Conservation (phyloP, 92 coral and sea anemone species). For the Siderastrea siderea region DNA sequence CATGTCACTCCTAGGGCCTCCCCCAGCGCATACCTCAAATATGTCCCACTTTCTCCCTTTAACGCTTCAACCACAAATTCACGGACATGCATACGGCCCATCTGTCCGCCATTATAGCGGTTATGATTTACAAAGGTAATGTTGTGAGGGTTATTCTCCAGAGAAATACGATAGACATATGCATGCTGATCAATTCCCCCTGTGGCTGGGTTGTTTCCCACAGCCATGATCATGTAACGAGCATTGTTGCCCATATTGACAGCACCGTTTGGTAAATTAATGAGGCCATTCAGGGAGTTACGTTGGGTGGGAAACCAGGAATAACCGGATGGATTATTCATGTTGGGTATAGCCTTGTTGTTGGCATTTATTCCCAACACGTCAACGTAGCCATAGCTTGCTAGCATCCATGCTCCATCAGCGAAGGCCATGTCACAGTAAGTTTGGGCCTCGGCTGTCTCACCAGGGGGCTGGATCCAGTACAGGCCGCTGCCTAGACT, state of each 20-base stretch:
- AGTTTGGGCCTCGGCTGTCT: constrained; percentile 72
- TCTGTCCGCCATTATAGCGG: constrained; percentile 11
- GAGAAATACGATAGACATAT: no score
- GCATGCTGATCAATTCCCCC: no score
- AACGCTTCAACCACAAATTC: constrained; percentile 82
- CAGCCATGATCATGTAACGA: not conserved
- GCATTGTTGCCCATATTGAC: constrained; percentile 89
- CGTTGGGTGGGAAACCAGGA: constrained; percentile 80
- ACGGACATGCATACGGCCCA: constrained; percentile 86
- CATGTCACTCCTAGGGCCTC: constrained; percentile 83
- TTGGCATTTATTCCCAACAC: not conserved
- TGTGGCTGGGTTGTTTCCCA: no score
- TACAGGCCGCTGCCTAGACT: constrained; percentile 88
- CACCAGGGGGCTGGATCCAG: constrained; percentile 95
- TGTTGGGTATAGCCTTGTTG: constrained; percentile 89
- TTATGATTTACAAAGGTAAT: no score
- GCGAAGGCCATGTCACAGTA: constrained; percentile 85
- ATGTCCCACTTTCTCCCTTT: constrained; percentile 85
- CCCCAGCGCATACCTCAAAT: constrained; percentile 72
- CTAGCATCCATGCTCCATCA: constrained; percentile 49
- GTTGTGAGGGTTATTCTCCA: no score
- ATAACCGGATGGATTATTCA: constrained; percentile 92
- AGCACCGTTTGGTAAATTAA: constrained; percentile 79
- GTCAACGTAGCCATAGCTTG: constrained; percentile 75
- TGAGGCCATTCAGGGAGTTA: constrained; percentile 67